Base-by-base conservation (phyloP, 2,113 vertebrate species). In the Dicerorhinus sumatrensis region DNA sequence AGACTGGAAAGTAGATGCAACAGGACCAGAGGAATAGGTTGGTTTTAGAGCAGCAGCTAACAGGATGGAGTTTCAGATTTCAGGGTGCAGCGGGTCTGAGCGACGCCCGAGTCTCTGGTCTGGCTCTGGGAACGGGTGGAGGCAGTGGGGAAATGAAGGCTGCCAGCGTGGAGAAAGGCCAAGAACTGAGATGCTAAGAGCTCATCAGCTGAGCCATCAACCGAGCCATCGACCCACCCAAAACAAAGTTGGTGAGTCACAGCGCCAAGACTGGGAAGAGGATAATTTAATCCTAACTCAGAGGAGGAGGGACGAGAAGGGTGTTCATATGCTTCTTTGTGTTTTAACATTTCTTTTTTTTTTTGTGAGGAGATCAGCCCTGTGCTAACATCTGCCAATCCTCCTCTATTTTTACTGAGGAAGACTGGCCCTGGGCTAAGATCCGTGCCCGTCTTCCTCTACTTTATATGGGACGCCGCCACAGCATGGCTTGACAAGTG, bases 141-240 rank as follows among this genome's bases (percentile, higher is more conserved):
- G 5, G 4, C 18, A 3, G 17, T 2, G 6, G 36, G 36, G 9
- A 31, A 29, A 36, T 4, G 14, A 58, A 29, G 73, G 20, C 0
- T 39, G 6, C 29, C 51, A 36, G 11, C 0, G 13, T 67, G 42
- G n/a, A 91, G 5, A 4, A 75, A 29, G 25, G 46, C 42, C 75
- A 23, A 33, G 39, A 82, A 39, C 11, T 3, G 27, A 46, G 42
- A 62, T 12, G 51, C 76, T 60, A 4, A 27, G 36, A 51, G 36
- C 51, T 76, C 33, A 1, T 46, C 82, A 0, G 1, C 73, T 3
- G 29, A 62, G 48, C 21, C 1, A 23, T 39, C 17, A 60, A 36
- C 27, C 62, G 29, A 62, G 48, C 21, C 1, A 23, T 39, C 17
- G 67, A 36, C 27, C 62, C 20, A 39, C 25, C 54, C 23, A 29